phyloP scores from a whole-genome alignment of 2,797 vertebrate genomes.

The Discoglossus pictus region DNA sequence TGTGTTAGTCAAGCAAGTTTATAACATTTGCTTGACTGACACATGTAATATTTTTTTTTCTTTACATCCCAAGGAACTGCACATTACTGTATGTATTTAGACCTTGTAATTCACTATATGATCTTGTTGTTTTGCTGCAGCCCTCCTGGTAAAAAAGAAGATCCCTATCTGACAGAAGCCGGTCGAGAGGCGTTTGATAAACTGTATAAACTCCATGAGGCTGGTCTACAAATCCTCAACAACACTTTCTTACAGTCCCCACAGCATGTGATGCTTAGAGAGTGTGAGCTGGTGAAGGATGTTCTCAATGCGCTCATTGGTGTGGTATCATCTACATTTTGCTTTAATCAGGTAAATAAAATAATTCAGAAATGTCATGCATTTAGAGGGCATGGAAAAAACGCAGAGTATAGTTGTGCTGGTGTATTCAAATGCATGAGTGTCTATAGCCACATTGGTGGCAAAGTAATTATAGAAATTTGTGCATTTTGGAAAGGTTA shows the following conservation, averaged over 20 bases:
- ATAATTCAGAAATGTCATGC: background rate
- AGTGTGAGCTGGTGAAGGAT: conserved; percentile 87
- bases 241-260: conserved; percentile 71
- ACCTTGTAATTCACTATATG: conserved; percentile 4
- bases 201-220: conserved; percentile 84
- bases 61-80: too few species aligned
- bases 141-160: conserved; percentile 87
- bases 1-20: too few species aligned
- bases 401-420: too few species aligned
- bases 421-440: too few species aligned
- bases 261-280: conserved; percentile 77
- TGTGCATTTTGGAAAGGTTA: too few species aligned
- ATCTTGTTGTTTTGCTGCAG: conserved; percentile 63
- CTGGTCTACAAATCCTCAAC: conserved; percentile 80
- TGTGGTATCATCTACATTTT: conserved; percentile 88
- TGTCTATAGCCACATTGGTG: too few species aligned
- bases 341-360: conserved; percentile 84
- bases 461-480: too few species aligned
- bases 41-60: too few species aligned
- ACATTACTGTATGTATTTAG: too few species aligned
- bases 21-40: too few species aligned
- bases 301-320: conserved; percentile 92
- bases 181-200: conserved; percentile 92
- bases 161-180: conserved; percentile 88
- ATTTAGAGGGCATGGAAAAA: too few species aligned